A percentile compares a stretch with the other conserved stretches of the same genome.
phyloP scores from a whole-genome alignment of 30 jellyfish, hydroid and myxozoan genomes.

The Phacellophora camtschatica region DNA sequence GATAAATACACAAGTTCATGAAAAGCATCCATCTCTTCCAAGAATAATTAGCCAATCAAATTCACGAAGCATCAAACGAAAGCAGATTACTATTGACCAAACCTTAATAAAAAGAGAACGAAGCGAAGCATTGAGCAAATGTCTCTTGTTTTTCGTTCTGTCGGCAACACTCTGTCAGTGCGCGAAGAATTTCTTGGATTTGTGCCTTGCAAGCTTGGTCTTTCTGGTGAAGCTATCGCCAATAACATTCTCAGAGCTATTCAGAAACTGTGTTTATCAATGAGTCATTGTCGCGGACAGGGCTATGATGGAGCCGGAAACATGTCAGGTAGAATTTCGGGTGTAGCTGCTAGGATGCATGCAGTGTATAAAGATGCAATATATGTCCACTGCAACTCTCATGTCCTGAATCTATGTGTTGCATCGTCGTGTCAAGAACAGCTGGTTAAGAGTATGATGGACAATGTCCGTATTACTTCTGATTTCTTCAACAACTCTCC shows the following conservation, averaged over 20 bases:
- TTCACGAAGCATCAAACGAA: no score
- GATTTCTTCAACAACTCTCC: no score
- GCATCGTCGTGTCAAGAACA: constrained; percentile 27
- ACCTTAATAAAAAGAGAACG: no score
- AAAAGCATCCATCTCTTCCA: no score
- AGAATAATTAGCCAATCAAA: no score
- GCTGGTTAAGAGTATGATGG: background rate
- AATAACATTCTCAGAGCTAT: background rate
- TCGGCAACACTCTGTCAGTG: background rate
- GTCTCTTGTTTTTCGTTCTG: constrained; percentile 36
- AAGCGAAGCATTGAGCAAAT: constrained; percentile 34
- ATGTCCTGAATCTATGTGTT: constrained; percentile 37
- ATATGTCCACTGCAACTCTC: constrained; percentile 52
- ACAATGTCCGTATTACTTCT: constrained; percentile 6
- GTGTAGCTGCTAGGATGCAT: constrained; percentile 56
- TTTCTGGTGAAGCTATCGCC: constrained; percentile 30
- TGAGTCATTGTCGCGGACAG: constrained; percentile 40
- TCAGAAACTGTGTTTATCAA: background rate
- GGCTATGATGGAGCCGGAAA: constrained; percentile 65
- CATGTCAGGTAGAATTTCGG: constrained; percentile 32
- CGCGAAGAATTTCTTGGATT: constrained; percentile 43
- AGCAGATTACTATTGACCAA: no score
- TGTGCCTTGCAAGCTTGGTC: constrained; percentile 10
- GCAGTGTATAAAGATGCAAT: background rate
- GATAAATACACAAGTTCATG: no score